Percentiles rank a stretch among this genome's conserved stretches.
Conservation (phyloP, 2,888 invertebrate species). For the Hirtodrosophila duncani region DNA sequence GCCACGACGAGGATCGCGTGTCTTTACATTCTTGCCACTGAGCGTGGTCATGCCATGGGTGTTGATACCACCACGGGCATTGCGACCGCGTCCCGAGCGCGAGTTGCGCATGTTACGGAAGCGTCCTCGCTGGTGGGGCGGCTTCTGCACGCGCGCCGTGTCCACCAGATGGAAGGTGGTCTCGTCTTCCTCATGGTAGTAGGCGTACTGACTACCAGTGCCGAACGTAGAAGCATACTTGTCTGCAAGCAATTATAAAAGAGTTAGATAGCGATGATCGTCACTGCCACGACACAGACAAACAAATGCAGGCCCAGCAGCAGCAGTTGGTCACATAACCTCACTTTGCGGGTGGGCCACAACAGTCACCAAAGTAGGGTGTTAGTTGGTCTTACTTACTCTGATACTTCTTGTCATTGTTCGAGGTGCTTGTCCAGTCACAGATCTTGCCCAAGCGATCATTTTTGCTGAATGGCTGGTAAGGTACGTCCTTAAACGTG, state of each 20-base stretch:
- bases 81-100: conserved; percentile 80
- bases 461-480: conserved; percentile 99
- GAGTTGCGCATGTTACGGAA: conserved; percentile 88
- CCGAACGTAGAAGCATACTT: conserved; percentile 96
- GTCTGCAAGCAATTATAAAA: conserved; percentile 70
- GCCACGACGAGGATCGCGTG: conserved; percentile 86
- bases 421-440: conserved; percentile 98
- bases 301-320: conserved; percentile 21
- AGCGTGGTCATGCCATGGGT: conserved; percentile 88
- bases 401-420: conserved; percentile 96
- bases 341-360: conserved; percentile 47
- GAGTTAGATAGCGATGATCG: background rate
- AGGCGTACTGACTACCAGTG: conserved; percentile 97
- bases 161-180: conserved; percentile 99
- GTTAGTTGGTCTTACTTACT: conserved; percentile 71
- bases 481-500: conserved; percentile 82
- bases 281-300: conserved; percentile 66
- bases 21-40: conserved; percentile 90
- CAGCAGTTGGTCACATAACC: conserved; percentile 55
- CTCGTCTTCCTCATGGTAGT: conserved; percentile 99
- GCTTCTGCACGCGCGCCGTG: conserved; percentile 94
- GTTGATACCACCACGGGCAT: conserved; percentile 83
- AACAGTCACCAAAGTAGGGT: conserved; percentile 7
- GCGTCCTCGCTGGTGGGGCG: conserved; percentile 95
- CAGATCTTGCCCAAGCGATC: conserved; percentile 99